Conservation (phyloP, 2,113 vertebrate genomes). For the Oxygymnocypris stewartii region DNA sequence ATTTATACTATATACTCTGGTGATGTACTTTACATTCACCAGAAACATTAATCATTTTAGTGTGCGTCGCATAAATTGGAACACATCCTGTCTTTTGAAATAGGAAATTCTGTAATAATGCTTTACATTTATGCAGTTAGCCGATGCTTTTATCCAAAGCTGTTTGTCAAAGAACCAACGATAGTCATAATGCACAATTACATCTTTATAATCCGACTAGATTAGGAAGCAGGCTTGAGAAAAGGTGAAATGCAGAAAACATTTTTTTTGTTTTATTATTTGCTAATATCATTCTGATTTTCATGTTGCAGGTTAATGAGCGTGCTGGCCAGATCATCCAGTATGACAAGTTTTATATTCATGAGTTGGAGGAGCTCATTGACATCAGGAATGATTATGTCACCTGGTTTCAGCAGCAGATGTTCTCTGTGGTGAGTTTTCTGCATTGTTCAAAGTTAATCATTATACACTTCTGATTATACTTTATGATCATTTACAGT, state of each 20-base stretch:
- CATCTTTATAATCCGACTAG: background rate
- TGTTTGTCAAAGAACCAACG: background rate
- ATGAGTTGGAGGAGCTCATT: conserved; percentile 91
- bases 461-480: background rate
- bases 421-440: conserved; percentile 84
- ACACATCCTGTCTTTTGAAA: background rate
- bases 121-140: background rate
- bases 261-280: background rate
- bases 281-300: background rate
- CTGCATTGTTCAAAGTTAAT: background rate
- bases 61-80: background rate
- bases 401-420: conserved; percentile 93
- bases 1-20: no score
- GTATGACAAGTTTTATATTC: conserved; percentile 97
- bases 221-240: background rate
- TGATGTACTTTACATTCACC: no score
- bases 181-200: background rate
- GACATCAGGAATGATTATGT: conserved; percentile 97
- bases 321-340: conserved; percentile 90
- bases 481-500: background rate
- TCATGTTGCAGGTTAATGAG: conserved; percentile 86
- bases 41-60: no score
- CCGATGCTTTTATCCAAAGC: background rate
- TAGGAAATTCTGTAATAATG: background rate
- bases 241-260: no score